Evolutionary conservation across 2,888 invertebrate genomes (phyloP).

Genomic region (Pseudococcus viburni): DNA sequence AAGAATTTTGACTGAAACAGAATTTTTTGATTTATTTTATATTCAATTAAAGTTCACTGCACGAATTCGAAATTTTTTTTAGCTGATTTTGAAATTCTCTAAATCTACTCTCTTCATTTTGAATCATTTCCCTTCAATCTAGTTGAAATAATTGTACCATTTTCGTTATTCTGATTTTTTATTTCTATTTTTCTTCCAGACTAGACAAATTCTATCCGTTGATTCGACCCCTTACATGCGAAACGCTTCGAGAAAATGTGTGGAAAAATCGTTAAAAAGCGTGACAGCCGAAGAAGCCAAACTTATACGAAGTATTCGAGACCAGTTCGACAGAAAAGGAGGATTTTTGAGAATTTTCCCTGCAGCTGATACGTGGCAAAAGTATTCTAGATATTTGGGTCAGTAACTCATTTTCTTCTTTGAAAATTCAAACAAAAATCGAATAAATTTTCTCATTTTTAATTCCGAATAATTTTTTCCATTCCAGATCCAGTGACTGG

Average conservation of each 20-base stretch:
- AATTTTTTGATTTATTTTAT: too few species aligned
- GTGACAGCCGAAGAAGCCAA: slow-evolving; percentile 85
- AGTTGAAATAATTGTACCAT: too few species aligned
- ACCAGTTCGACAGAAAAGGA: slow-evolving; percentile 86
- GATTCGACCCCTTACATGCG: slow-evolving; percentile 43
- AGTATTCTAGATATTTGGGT: slow-evolving; percentile 85
- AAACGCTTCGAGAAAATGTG: slow-evolving; percentile 61
- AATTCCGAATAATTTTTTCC: slow-evolving; percentile 64
- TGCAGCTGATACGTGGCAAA: slow-evolving; percentile 88
- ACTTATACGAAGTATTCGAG: slow-evolving; percentile 81
- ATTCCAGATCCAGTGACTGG: slow-evolving; percentile 80
- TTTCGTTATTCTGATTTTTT: too few species aligned
- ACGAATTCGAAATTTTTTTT: too few species aligned
- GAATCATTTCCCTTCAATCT: too few species aligned
- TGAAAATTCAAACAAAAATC: neutral
- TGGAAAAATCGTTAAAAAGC: slow-evolving; percentile 70
- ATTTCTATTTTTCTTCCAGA: neutral
- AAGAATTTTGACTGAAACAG: too few species aligned
- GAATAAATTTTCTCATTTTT: neutral
- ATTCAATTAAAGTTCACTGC: too few species aligned
- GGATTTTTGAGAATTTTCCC: slow-evolving; percentile 94
- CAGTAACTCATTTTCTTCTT: slow-evolving; percentile 58
- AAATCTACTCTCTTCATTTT: too few species aligned
- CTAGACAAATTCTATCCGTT: slow-evolving; percentile 53
- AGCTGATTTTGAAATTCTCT: too few species aligned